Evolutionary conservation across 2,113 vertebrate genomes (phyloP).

Genomic region (Nycticebus coucang): DNA sequence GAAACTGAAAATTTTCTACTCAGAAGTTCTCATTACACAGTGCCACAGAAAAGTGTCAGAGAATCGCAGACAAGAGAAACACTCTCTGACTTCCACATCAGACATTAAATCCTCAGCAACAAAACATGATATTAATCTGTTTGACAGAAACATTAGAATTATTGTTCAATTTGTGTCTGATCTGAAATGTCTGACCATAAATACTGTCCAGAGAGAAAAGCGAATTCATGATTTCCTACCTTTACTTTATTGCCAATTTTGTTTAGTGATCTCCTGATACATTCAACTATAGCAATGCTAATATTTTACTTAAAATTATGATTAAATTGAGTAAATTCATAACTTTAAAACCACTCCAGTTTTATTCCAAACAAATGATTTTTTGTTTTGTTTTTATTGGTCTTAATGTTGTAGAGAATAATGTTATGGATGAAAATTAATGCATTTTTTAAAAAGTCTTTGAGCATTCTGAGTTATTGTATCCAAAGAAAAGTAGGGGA

Average conservation of each 20-base stretch:
- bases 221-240: background rate
- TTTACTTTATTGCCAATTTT: background rate
- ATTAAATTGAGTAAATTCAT: background rate
- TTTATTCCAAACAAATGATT: background rate
- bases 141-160: constrained; percentile 41
- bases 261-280: background rate
- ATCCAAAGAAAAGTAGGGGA: background rate
- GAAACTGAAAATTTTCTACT: constrained; percentile 49
- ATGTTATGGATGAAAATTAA: background rate
- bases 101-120: background rate
- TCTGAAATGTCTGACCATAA: background rate
- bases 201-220: background rate
- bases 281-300: background rate
- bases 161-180: background rate
- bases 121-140: background rate
- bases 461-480: accelerated
- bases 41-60: background rate
- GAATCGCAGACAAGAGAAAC: constrained; percentile 18
- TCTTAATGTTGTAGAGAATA: background rate
- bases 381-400: background rate
- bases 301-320: background rate
- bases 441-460: background rate
- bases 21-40: constrained; percentile 17
- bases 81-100: background rate
- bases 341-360: background rate